Percentiles rank a stretch among this genome's conserved stretches.
These are phyloP conservation scores for Cranoglanis bouderius DNA, from an alignment of 2,113 vertebrate genomes.

Conservation along the genomic window DNA sequence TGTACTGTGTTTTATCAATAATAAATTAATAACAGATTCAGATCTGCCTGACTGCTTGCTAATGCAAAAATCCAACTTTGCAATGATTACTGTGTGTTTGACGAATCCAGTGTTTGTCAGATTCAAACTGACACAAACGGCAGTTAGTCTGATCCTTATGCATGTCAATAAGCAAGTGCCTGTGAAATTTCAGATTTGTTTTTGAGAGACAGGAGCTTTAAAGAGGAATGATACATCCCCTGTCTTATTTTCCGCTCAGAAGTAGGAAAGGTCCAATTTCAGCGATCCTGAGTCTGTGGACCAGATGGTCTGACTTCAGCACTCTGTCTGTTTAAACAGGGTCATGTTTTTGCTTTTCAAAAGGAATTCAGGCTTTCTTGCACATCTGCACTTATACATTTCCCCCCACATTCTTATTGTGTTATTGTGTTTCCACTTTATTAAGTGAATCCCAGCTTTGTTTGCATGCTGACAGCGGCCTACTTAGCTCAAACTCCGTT, in stretches of 20 bases:
- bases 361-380: constrained; percentile 43
- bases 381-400: constrained; percentile 55
- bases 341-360: constrained; percentile 50
- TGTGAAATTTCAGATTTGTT: neutral
- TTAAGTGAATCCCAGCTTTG: constrained; percentile 62
- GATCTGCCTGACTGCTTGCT: neutral
- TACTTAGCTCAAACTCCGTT: constrained; percentile 46
- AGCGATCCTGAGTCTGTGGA: constrained; percentile 57
- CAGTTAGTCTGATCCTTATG: neutral
- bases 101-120: constrained; percentile 7
- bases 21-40: constrained; percentile 2
- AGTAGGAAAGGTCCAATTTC: constrained; percentile 59
- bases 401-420: constrained; percentile 26
- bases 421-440: constrained; percentile 58
- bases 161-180: neutral
- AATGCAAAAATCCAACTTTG: neutral
- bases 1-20: neutral
- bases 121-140: neutral
- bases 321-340: constrained; percentile 57
- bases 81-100: neutral
- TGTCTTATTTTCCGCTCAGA: constrained; percentile 42
- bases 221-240: constrained; percentile 53
- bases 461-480: constrained; percentile 56
- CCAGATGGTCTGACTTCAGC: constrained; percentile 60
- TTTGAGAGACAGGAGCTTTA: constrained; percentile 17